Percentiles rank a stretch among this genome's conserved stretches.
These are phyloP conservation scores for Mesochorus sp. DNA, from an alignment of 2,888 invertebrate species.

Conservation along the genomic window DNA sequence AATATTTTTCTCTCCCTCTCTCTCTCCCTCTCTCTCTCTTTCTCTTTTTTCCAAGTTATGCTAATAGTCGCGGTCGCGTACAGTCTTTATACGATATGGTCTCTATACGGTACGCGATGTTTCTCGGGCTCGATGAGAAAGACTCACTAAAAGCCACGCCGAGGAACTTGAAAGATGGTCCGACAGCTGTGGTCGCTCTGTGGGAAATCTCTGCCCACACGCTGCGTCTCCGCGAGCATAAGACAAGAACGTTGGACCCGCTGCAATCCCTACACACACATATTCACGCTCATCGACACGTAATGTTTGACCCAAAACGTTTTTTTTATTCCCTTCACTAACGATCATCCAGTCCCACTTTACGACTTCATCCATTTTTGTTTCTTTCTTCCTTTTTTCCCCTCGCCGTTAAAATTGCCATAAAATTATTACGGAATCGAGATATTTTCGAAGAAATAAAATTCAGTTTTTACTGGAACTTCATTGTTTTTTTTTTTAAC, in stretches of 20 bases:
- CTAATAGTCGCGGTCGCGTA: constrained; percentile 50
- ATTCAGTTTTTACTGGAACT: neutral
- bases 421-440: neutral
- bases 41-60: constrained; percentile 38
- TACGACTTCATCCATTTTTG: constrained; percentile 4
- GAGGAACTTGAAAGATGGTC: constrained; percentile 69
- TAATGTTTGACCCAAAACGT: constrained; percentile 11
- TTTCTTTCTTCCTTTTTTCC: neutral
- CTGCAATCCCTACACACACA: constrained; percentile 19
- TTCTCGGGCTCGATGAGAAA: constrained; percentile 28
- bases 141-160: constrained; percentile 62
- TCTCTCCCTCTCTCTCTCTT: constrained; percentile 6
- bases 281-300: neutral
- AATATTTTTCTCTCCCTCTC: constrained; percentile 19
- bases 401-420: neutral
- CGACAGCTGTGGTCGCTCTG: constrained; percentile 76
- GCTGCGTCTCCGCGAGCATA: constrained; percentile 63
- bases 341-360: constrained; percentile 8
- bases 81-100: constrained; percentile 18
- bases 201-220: constrained; percentile 79
- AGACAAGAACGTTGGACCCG: constrained; percentile 41
- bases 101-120: constrained; percentile 33
- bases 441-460: neutral
- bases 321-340: neutral
- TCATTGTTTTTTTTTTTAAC: neutral